Evolutionary conservation across 2,113 vertebrate genomes (phyloP), one percentile per base, ranked within the genome.

Genomic region (Dinomys branickii): DNA sequence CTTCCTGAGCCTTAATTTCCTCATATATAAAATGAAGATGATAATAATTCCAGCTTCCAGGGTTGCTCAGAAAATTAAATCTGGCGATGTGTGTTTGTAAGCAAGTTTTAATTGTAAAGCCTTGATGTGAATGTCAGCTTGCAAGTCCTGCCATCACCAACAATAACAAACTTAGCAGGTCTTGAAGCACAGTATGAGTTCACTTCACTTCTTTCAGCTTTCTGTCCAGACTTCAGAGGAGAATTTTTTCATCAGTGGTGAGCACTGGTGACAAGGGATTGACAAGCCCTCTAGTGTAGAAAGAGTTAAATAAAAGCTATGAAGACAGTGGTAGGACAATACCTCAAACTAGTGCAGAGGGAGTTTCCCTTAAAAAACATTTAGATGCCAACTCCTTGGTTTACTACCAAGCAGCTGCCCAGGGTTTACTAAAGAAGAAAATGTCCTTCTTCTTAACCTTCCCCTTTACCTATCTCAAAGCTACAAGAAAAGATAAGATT

Each of bases 51-150:
- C 75, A 41, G 28, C 82, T 88, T 90, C 33, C 63, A 90, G 38
- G 33, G 24, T 24, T 81, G 44, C 82, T 96, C 30, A 30, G 63
- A 82, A 90, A 94, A 82, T 92, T 88, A 82, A 95, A 85, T 85
- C 84, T 63, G 44, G 61, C 75, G 77, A 92, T 69, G 58, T 69
- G 58, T 75, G 81, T 90, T 81, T 94, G 24, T 77, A 63, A 92
- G 82, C 88, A 61, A 87, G 82, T 16, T 80, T 97, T 92, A 33
- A 77, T 96, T 92, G 89, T 67, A 63, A 95, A 84, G 61, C 33
- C 44, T 85, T 94, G 56, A 47, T 52, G 10, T 96, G 65, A 85
- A 84, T 61, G 47, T 96, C n/a, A 83, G 65, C 82, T 85, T 81
- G 19, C 61, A 81, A 78, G 56, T 14, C 4, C 69, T 69, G 56